Conservation (phyloP, 2,888 invertebrate species). For the Agonopterix arenella region DNA sequence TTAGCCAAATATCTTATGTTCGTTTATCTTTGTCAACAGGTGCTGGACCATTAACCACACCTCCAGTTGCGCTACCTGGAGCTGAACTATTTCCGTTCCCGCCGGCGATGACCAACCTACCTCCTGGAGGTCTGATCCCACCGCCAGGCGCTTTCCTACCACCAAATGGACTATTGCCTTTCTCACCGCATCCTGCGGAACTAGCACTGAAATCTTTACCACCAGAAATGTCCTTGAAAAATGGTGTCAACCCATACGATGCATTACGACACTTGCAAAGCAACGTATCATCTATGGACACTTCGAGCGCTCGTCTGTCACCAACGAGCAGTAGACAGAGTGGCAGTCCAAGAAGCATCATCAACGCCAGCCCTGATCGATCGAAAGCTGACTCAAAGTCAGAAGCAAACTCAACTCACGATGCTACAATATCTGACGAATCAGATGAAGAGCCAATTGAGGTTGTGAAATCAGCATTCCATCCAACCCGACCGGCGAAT, state of each 20-base stretch:
- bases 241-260: slow-evolving; percentile 77
- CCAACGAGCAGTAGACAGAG: slow-evolving; percentile 76
- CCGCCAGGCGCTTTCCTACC: slow-evolving; percentile 77
- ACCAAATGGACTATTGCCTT: slow-evolving; percentile 71
- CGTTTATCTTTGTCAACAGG: slow-evolving; percentile 56
- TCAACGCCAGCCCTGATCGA: slow-evolving; percentile 63
- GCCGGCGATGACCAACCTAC: slow-evolving; percentile 57
- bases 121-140: slow-evolving; percentile 72
- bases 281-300: slow-evolving; percentile 64
- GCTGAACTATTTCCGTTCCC: slow-evolving; percentile 65
- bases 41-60: slow-evolving; percentile 50
- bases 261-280: slow-evolving; percentile 66
- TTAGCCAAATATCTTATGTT: slow-evolving; percentile 7
- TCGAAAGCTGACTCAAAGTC: slow-evolving; percentile 75
- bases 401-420: slow-evolving; percentile 80
- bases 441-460: slow-evolving; percentile 85
- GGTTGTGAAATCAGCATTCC: slow-evolving; percentile 85
- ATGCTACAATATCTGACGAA: slow-evolving; percentile 78
- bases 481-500: slow-evolving; percentile 79
- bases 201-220: slow-evolving; percentile 65
- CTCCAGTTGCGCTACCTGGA: slow-evolving; percentile 56
- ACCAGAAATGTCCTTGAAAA: slow-evolving; percentile 68
- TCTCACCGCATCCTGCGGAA: slow-evolving; percentile 72
- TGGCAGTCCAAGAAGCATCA: slow-evolving; percentile 65
- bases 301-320: slow-evolving; percentile 67